Evolutionary conservation across 2,113 vertebrate genomes (phyloP), one percentile per base, ranked within the genome.

Genomic region (Tetrax tetrax): DNA sequence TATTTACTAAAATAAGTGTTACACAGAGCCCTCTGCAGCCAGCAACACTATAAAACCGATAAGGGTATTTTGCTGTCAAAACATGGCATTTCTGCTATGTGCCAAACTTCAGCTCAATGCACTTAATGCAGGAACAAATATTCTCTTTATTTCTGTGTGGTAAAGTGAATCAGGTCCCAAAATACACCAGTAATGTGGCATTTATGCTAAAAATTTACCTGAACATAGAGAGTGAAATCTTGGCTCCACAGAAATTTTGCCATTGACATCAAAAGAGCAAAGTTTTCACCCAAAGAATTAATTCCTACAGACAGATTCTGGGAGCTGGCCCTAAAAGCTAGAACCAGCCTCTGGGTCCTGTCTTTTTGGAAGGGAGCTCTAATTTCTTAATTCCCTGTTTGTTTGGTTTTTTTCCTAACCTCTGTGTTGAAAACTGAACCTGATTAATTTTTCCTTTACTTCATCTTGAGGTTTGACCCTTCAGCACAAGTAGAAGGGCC

Each of bases 1-100:
- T 71, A 78, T 88, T 86, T 95, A 35, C 78, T 93, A 93, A 96
- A 94, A 88, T 93, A 96, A 92, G 63, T 43, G 12, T 90, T 90
- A 70, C 81, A 82, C 27, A 94, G 51, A 81, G 90, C 69, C 60
- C 66, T 90, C 71, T 89, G 63, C 82, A 94, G 68, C 80, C 86
- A 96, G 89, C 69, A 91, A 54, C 61, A 91, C 25, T 48, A 27
- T 68, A 84, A 74, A 65, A 87, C 74, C 45, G 83, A 35, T 68
- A 63, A 87, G 66, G 48, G 47, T 45, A 59, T 83, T 89, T 43
- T 80, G 31, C 45, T 85, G 28, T 57, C 77, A 85, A 91, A 93
- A 68, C 15, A 54, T 21, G 17, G 13, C 24, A 47, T 80, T 89
- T 79, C 64, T 81, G 13, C 61, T 77, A 23, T 2, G 11, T 77